These are phyloP conservation scores for Bos javanicus DNA, from an alignment of 2,113 vertebrate species.

Conservation along the genomic window DNA sequence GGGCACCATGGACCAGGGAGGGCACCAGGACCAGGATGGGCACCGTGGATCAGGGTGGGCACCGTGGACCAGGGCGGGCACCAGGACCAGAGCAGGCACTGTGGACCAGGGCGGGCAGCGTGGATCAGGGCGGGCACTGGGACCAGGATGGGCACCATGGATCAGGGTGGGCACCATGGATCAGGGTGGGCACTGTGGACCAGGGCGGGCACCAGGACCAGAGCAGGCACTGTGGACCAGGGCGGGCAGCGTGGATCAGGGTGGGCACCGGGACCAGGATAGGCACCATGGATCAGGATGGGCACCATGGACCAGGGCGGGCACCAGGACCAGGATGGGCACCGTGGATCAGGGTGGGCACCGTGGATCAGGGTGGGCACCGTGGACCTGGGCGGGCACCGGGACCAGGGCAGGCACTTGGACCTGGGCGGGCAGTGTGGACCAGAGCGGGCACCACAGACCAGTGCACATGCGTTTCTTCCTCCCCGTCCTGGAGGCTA, in stretches of 20 bases:
- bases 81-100: too few relatives aligned
- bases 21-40: too few relatives aligned
- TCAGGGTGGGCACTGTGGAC: accelerated
- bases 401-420: too few relatives aligned
- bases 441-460: neutral
- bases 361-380: accelerated
- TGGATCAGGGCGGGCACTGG: too few relatives aligned
- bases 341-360: accelerated
- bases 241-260: accelerated
- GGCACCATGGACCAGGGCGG: accelerated
- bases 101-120: too few relatives aligned
- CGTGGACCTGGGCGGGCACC: accelerated
- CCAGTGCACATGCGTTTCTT: neutral
- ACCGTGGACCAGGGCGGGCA: accelerated
- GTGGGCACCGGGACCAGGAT: accelerated
- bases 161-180: accelerated
- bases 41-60: too few relatives aligned
- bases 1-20: accelerated
- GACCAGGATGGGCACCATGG: accelerated
- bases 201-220: too few relatives aligned
- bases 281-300: accelerated
- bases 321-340: too few relatives aligned
- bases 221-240: accelerated
- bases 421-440: too few relatives aligned
- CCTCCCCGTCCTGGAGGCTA: neutral